Evolutionary conservation across 2,113 vertebrate species (phyloP).

Genomic region (Poeciliopsis turrubarensis): DNA sequence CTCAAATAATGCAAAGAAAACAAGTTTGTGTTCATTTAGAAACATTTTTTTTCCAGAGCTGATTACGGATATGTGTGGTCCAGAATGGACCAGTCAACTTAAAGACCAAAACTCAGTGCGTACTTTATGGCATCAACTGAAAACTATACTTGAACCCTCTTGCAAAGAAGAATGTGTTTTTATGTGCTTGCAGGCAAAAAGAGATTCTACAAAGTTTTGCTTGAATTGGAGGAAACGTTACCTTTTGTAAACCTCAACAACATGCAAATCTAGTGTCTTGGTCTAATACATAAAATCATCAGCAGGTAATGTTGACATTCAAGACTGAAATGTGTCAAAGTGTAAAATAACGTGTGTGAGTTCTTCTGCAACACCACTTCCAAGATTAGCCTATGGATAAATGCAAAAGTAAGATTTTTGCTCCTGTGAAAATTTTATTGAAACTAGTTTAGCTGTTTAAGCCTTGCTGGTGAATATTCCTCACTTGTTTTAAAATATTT

Average conservation of each 20-base stretch:
- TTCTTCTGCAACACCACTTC: background rate
- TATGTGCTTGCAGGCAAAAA: background rate
- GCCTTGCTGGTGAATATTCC: background rate
- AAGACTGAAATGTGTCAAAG: too few species aligned
- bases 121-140: too few species aligned
- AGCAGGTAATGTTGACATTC: background rate
- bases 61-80: too few species aligned
- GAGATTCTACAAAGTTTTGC: background rate
- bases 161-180: too few species aligned
- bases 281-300: background rate
- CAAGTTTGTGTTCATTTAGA: too few species aligned
- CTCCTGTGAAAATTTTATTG: background rate
- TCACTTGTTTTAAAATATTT: background rate
- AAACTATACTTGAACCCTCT: too few species aligned
- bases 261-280: background rate
- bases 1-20: too few species aligned
- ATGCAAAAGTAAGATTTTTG: background rate
- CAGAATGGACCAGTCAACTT: too few species aligned
- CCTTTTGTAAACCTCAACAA: background rate
- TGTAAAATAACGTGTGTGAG: background rate
- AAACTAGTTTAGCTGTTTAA: background rate
- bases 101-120: too few species aligned
- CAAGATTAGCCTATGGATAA: background rate
- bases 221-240: background rate
- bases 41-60: too few species aligned